A percentile compares a stretch with the other conserved stretches of the same genome.
Evolutionary conservation across 2,888 invertebrate genomes (phyloP).

Genomic region (Ophion ellenae): DNA sequence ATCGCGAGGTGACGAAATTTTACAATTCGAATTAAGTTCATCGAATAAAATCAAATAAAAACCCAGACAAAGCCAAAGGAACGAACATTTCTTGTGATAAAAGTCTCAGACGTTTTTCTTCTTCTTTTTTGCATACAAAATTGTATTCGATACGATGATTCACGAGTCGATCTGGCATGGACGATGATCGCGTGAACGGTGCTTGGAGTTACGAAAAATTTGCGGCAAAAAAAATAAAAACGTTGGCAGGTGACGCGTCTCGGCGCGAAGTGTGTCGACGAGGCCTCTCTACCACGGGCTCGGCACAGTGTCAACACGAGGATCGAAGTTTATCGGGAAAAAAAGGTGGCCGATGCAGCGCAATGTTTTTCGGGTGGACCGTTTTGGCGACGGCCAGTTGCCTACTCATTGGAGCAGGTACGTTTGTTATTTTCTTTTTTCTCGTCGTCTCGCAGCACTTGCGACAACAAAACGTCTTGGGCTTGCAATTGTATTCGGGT

Average conservation of each 20-base stretch:
- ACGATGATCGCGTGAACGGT: constrained; percentile 8
- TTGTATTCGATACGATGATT: not conserved
- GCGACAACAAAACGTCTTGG: not conserved
- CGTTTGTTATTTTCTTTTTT: constrained; percentile 57
- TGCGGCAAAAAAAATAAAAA: constrained; percentile 4
- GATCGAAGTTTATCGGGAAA: constrained; percentile 55
- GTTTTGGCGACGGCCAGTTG: constrained; percentile 71
- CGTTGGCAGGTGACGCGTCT: constrained; percentile 52
- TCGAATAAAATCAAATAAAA: not conserved
- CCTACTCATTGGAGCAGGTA: constrained; percentile 73
- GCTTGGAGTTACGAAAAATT: constrained; percentile 20
- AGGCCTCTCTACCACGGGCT: constrained; percentile 29
- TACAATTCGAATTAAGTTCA: not conserved
- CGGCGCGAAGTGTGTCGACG: constrained; percentile 60
- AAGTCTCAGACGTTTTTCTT: not conserved
- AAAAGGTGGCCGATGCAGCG: constrained; percentile 74
- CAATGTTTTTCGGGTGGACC: constrained; percentile 74
- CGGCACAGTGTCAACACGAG: constrained; percentile 55
- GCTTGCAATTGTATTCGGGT: too few species aligned
- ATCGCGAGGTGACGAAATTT: not conserved
- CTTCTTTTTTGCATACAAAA: not conserved
- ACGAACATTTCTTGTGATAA: not conserved
- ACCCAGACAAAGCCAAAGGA: too few species aligned
- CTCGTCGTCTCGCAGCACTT: not conserved
- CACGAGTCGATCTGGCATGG: not conserved